Evolutionary conservation across 2,113 vertebrate species (phyloP).

Genomic region (Cricetomys ansorgei): DNA sequence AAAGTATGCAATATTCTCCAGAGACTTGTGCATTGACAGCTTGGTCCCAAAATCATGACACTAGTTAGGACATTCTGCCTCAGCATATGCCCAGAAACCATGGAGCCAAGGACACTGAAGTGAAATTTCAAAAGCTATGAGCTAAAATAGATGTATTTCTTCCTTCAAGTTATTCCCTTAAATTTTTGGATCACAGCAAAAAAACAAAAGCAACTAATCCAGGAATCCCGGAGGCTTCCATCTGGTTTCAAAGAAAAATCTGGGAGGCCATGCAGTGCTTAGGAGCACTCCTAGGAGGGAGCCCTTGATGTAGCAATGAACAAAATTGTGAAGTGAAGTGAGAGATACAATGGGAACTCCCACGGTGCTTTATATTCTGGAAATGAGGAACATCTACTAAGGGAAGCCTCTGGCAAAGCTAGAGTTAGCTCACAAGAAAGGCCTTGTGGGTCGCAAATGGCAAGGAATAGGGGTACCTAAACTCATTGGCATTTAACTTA

Average conservation of each 20-base stretch:
- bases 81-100: background rate
- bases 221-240: background rate
- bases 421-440: background rate
- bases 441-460: background rate
- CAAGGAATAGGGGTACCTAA: background rate
- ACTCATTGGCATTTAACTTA: background rate
- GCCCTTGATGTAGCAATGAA: background rate
- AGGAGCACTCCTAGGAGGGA: background rate
- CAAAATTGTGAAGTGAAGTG: background rate
- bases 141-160: background rate
- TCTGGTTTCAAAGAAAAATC: background rate
- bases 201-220: background rate
- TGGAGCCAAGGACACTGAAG: background rate
- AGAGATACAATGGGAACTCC: background rate
- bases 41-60: background rate
- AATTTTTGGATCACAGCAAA: background rate
- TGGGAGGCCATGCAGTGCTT: background rate
- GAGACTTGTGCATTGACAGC: background rate
- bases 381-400: background rate
- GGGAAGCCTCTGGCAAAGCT: background rate
- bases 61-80: background rate
- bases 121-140: background rate
- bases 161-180: background rate
- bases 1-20: no score
- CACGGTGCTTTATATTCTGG: no score